Percentiles rank a stretch among this genome's conserved stretches.
Conservation (phyloP, 2,797 vertebrate genomes). For the Megaceryle alcyon region DNA sequence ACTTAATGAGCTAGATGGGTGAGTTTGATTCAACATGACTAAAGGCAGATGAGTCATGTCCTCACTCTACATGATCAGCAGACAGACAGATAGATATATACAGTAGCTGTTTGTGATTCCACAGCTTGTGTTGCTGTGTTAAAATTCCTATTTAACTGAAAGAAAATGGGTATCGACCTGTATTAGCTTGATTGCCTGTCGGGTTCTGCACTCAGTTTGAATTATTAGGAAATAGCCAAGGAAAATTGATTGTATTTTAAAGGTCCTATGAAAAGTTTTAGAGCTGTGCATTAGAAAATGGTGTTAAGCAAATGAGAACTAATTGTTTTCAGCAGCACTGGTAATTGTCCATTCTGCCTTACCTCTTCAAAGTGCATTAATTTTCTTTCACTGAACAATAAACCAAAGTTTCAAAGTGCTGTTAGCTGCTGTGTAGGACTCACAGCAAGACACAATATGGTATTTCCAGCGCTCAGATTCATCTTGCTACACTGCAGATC, state of each 20-base stretch:
- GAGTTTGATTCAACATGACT: background rate
- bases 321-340: constrained; percentile 70
- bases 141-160: constrained; percentile 78
- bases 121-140: constrained; percentile 51
- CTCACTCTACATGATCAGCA: background rate
- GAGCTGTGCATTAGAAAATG: constrained; percentile 57
- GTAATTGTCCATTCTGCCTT: constrained; percentile 53
- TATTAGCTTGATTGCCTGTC: constrained; percentile 74
- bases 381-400: constrained; percentile 66
- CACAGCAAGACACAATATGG: background rate
- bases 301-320: constrained; percentile 77
- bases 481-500: background rate
- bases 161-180: constrained; percentile 79
- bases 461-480: background rate
- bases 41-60: background rate
- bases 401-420: constrained; percentile 50
- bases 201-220: constrained; percentile 67
- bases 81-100: background rate
- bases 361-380: constrained; percentile 48
- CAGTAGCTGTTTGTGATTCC: constrained; percentile 52
- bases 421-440: background rate
- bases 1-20: background rate
- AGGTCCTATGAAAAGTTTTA: constrained; percentile 77
- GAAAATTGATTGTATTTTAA: constrained; percentile 78
- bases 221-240: constrained; percentile 73